Percentiles rank a stretch among this genome's conserved stretches.
Evolutionary conservation across 53 echinoderm and acorn worm species (phyloP).

Genomic region (Temnopleurus reevesii): DNA sequence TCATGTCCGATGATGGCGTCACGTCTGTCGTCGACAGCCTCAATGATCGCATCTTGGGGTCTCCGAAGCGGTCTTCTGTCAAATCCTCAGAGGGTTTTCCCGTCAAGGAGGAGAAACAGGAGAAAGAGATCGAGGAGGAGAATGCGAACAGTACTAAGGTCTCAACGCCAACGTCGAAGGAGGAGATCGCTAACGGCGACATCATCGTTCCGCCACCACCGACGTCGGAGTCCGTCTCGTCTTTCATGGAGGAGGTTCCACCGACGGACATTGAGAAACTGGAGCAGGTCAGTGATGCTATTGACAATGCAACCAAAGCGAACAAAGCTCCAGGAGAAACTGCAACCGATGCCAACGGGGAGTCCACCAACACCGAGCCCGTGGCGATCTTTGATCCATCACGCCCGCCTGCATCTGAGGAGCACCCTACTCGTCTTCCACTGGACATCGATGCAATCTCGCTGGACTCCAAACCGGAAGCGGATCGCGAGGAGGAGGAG

Average conservation of each 20-base stretch:
- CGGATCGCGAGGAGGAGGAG: not conserved
- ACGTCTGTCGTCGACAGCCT: constrained; percentile 26
- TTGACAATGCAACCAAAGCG: constrained; percentile 27
- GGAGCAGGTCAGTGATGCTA: constrained; percentile 48
- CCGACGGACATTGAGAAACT: constrained; percentile 53
- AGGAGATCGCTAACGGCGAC: constrained; percentile 16
- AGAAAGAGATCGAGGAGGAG: not conserved
- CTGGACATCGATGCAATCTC: constrained; percentile 7
- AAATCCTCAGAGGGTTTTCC: not conserved
- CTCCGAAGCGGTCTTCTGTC: constrained; percentile 50
- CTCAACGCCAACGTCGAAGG: not conserved
- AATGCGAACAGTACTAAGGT: constrained; percentile 46
- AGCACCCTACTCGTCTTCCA: not conserved
- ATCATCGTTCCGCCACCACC: not conserved
- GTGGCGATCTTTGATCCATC: constrained; percentile 82
- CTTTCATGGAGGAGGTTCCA: constrained; percentile 59
- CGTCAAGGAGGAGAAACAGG: not conserved
- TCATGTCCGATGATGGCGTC: constrained; percentile 45
- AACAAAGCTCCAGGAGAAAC: not conserved
- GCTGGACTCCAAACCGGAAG: constrained; percentile 41
- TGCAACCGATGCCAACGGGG: not conserved
- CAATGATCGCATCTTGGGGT: constrained; percentile 42
- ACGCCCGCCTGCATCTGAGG: constrained; percentile 65
- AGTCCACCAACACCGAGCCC: constrained; percentile 57
- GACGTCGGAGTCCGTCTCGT: not conserved